Evolutionary conservation across 2,888 invertebrate genomes (phyloP), one percentile per base, ranked within the genome.

Genomic region (Rhagonycha fulva): DNA sequence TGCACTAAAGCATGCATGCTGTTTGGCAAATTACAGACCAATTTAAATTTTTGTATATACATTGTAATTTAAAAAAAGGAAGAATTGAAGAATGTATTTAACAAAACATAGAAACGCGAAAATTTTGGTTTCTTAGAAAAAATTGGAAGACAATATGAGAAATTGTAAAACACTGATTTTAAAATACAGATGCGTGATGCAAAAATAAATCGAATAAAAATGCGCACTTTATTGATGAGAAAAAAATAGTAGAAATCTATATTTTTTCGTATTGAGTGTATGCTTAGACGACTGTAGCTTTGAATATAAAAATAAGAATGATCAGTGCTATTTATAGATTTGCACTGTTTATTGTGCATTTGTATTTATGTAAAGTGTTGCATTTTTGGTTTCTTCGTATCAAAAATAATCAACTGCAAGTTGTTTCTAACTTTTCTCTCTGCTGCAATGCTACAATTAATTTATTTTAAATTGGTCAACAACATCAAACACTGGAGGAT

Each of bases 11-110:
- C 63, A 66, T 66, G 79, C 79, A 80, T 80, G 80, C 80, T 80
- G 75, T 78, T 79, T 77, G 78, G 78, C 79, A 79, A 79, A 80
- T 79, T 75, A 79, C 80, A 79, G 81, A 81, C 81, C 81, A 81
- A 81, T 80, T 79, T 78, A 77, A 71, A 76, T 74, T 76, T 76
- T 72, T 74, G 74, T 70, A 72, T 72, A 74, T 76, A 77, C 62
- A 78, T 74, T 72, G 76, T 68, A 67, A 70, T 72, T 72, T 67
- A 28, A 26, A 67, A 67, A 68, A 71, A 63, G 62, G 30, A 61
- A 68, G 30, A 68, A 68, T 26, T 68, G 63, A 66, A 68, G 71
- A 71, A 71, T 68, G 71, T 71, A 71, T 63, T 71, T 72, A 24
- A 26, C 69, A 69, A 62, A 75, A 68, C 47, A 47, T n/a, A 47